A percentile compares a stretch with the other conserved stretches of the same genome.
phyloP scores from a whole-genome alignment of 2,113 vertebrate species.

The Takifugu bimaculatus region DNA sequence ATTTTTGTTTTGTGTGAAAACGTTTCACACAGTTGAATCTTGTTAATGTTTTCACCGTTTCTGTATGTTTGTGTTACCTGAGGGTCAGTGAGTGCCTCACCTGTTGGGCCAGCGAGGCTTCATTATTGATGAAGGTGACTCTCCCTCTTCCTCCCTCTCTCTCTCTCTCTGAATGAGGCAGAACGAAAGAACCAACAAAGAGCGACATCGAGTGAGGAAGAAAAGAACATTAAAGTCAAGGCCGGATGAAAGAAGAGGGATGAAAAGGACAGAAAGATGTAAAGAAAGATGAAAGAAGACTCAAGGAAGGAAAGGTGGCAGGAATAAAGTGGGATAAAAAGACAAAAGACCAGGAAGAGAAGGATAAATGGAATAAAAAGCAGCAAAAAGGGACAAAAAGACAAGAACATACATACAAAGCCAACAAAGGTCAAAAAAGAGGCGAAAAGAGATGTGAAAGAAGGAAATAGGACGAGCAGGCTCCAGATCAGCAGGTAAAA shows the following conservation, averaged over 20 bases:
- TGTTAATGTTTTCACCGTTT: background rate
- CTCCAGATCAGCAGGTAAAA: conserved; percentile 8
- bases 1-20: background rate
- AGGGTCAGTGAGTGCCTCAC: background rate
- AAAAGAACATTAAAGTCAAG: background rate
- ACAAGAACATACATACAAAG: background rate
- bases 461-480: background rate
- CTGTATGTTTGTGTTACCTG: background rate
- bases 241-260: background rate
- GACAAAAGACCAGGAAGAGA: background rate
- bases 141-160: conserved; percentile 1
- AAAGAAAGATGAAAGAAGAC: background rate
- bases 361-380: background rate
- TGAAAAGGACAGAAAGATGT: background rate
- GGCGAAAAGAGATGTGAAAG: background rate
- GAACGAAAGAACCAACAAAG: background rate
- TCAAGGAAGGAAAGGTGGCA: background rate
- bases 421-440: background rate
- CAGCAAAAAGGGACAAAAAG: background rate
- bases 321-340: background rate
- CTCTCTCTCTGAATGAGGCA: conserved; percentile 15
- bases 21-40: background rate
- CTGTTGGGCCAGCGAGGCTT: conserved; percentile 10
- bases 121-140: conserved; percentile 45
- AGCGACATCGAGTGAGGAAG: conserved; percentile 1